Evolutionary conservation across 64 coral and sea anemone genomes (phyloP).

Genomic region (Catalaphyllia jardinei): DNA sequence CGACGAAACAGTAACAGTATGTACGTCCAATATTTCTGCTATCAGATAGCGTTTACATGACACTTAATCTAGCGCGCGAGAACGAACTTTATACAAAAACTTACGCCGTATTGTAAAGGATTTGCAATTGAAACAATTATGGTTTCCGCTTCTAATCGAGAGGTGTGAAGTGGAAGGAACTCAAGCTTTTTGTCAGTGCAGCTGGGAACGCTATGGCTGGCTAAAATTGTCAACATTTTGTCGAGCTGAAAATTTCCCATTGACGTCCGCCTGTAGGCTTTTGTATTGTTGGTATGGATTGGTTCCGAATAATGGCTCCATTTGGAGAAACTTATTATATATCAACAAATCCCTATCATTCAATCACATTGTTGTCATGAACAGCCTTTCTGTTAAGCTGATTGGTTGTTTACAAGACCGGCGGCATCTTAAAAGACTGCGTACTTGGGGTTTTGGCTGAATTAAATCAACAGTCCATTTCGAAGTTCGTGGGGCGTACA

Average conservation of each 20-base stretch:
- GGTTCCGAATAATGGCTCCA: slow-evolving; percentile 93
- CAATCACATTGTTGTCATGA: slow-evolving; percentile 98
- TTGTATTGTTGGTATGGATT: slow-evolving; percentile 87
- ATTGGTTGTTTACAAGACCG: slow-evolving; percentile 75
- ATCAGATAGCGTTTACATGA: not conserved
- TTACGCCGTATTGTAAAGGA: slow-evolving; percentile 37
- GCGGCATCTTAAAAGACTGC: slow-evolving; percentile 96
- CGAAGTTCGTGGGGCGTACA: slow-evolving; percentile 21
- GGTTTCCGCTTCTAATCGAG: slow-evolving; percentile 88
- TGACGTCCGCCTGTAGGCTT: slow-evolving; percentile 57
- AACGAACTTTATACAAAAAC: slow-evolving; percentile 12
- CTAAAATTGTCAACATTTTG: slow-evolving; percentile 80
- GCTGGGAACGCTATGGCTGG: not conserved
- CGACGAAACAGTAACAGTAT: slow-evolving; percentile 4
- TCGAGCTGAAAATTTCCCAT: slow-evolving; percentile 38
- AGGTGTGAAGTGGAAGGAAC: slow-evolving; percentile 72
- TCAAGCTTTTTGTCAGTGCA: not conserved
- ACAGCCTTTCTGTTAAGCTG: slow-evolving; percentile 40
- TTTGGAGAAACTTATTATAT: slow-evolving; percentile 99
- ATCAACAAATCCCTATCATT: slow-evolving; percentile 99
- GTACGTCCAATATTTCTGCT: not conserved
- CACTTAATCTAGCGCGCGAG: slow-evolving; percentile 9
- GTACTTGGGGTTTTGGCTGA: slow-evolving; percentile 49
- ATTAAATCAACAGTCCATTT: slow-evolving; percentile 46
- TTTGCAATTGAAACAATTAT: slow-evolving; percentile 69